phyloP scores from a whole-genome alignment of 2,113 vertebrate genomes.

The Sander vitreus region DNA sequence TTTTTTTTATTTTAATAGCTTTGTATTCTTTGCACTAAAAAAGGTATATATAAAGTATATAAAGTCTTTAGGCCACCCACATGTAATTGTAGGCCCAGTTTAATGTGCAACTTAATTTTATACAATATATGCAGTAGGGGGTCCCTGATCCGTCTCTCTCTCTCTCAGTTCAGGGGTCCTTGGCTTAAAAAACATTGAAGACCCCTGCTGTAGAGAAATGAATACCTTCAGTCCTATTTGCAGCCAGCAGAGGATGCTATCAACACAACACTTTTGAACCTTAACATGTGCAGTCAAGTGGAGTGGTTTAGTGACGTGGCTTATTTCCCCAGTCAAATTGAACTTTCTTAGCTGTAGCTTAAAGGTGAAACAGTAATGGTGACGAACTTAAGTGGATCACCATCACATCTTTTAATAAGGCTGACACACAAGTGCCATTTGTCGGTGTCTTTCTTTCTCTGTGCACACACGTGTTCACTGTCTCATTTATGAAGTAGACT shows the following conservation, averaged over 20 bases:
- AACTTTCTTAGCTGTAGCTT: not conserved
- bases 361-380: not conserved
- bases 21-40: too few relatives aligned
- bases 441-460: not conserved
- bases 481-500: constrained; percentile 21
- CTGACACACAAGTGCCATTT: too few relatives aligned
- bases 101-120: too few relatives aligned
- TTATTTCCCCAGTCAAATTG: not conserved
- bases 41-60: too few relatives aligned
- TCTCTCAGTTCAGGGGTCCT: too few relatives aligned
- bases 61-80: too few relatives aligned
- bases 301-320: constrained; percentile 22
- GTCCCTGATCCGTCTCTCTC: too few relatives aligned
- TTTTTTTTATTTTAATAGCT: too few relatives aligned
- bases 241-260: constrained; percentile 72
- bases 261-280: constrained; percentile 23
- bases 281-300: not conserved
- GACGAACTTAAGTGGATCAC: not conserved
- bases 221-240: constrained; percentile 26
- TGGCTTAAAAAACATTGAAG: too few relatives aligned
- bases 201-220: not conserved
- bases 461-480: constrained; percentile 29
- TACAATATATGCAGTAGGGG: too few relatives aligned
- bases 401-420: not conserved
- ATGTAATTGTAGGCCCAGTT: too few relatives aligned